Conservation (phyloP, 2,113 vertebrate genomes). For the Psittacula cyanocephala region DNA sequence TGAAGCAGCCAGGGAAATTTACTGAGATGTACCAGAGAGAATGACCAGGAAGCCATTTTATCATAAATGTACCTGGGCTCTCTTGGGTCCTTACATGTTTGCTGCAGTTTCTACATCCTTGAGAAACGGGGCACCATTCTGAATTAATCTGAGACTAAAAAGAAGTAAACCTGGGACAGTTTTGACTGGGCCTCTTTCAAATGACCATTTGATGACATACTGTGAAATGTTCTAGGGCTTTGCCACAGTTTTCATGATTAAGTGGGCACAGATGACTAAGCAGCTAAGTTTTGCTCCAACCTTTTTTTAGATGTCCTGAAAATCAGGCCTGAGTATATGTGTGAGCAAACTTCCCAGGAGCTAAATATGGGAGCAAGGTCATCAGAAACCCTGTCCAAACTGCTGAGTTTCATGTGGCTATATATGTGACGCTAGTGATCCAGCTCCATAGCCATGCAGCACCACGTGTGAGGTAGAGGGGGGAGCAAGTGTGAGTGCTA, state of each 20-base stretch:
- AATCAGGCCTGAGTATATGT: neutral
- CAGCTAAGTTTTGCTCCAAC: neutral
- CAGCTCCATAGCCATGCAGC: neutral
- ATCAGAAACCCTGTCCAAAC: neutral
- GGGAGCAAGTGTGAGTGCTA: accelerated
- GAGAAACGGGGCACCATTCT: neutral
- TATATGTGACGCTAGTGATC: neutral
- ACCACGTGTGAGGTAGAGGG: neutral
- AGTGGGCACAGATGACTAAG: neutral
- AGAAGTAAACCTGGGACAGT: neutral
- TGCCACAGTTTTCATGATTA: neutral
- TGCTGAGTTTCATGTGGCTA: neutral
- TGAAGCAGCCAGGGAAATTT: neutral
- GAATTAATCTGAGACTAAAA: neutral
- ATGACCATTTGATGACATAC: neutral
- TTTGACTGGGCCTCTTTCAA: neutral
- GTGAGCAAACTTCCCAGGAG: neutral
- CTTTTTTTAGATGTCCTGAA: neutral
- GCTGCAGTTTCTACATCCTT: neutral
- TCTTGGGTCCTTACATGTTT: neutral
- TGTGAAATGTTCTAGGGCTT: neutral
- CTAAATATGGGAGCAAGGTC: neutral
- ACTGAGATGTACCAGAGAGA: neutral
- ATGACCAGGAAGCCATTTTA: neutral
- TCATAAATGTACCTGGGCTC: neutral